Evolutionary conservation across 2,888 invertebrate genomes (phyloP).

Genomic region (Andricus quercusramuli): DNA sequence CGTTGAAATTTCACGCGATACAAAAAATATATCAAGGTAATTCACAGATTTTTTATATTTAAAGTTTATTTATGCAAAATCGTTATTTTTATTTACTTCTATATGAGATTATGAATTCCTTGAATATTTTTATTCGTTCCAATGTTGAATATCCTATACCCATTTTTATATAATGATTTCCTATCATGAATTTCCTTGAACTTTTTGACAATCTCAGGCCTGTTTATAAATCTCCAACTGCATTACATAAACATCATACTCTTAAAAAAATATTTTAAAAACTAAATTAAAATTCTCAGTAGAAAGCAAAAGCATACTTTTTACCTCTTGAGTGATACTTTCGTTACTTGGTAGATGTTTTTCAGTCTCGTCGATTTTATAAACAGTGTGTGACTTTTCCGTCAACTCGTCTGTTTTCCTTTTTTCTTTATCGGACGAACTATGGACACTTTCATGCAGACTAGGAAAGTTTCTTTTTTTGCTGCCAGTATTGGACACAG

Average conservation of each 20-base stretch:
- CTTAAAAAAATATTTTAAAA: background rate
- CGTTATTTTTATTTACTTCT: no score
- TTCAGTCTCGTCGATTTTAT: slow-evolving; percentile 60
- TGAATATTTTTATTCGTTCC: no score
- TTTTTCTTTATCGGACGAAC: slow-evolving; percentile 75
- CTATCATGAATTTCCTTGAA: no score
- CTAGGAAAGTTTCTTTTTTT: slow-evolving; percentile 71
- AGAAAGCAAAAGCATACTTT: slow-evolving; percentile 36
- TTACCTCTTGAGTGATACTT: slow-evolving; percentile 61
- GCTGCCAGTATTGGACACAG: slow-evolving; percentile 69
- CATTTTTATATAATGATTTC: no score
- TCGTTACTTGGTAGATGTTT: slow-evolving; percentile 60
- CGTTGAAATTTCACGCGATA: no score
- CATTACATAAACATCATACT: background rate
- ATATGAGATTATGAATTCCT: no score
- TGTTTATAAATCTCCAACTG: background rate
- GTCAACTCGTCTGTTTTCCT: slow-evolving; percentile 61
- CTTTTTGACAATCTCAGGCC: no score
- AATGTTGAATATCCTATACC: no score
- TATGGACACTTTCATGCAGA: slow-evolving; percentile 76
- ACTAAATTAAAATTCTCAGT: background rate
- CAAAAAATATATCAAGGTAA: no score
- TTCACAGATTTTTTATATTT: no score
- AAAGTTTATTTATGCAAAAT: no score
- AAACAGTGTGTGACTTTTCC: slow-evolving; percentile 65